Conservation (phyloP, 2,888 invertebrate genomes). For the Schizaphis graminum region DNA sequence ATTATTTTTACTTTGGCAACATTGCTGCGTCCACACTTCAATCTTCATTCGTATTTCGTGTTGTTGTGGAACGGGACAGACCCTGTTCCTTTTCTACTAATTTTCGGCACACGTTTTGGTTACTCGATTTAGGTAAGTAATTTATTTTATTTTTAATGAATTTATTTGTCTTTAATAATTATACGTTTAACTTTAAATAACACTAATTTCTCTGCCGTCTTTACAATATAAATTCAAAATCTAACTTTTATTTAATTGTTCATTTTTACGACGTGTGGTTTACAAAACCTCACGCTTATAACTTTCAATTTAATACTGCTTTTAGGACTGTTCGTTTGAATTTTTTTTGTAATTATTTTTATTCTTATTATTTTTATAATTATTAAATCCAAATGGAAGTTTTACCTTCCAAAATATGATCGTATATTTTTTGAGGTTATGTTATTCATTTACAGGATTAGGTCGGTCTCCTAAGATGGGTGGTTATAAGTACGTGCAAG, state of each 20-base stretch:
- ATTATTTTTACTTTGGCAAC: constrained; percentile 37
- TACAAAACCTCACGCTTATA: background rate
- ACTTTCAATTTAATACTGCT: background rate
- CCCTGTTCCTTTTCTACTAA: constrained; percentile 34
- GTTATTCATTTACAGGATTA: constrained; percentile 42
- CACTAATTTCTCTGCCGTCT: background rate
- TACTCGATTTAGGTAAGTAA: constrained; percentile 52
- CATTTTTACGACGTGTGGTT: background rate
- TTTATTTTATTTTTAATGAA: background rate
- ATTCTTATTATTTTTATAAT: background rate
- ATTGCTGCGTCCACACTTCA: constrained; percentile 46
- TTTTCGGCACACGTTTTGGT: constrained; percentile 19
- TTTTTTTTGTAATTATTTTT: background rate
- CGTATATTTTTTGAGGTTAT: constrained; percentile 59
- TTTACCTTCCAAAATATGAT: background rate
- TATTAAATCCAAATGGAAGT: background rate
- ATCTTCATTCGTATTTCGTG: constrained; percentile 28
- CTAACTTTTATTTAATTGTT: background rate
- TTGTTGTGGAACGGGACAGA: constrained; percentile 38
- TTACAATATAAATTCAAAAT: background rate
- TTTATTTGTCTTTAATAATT: background rate
- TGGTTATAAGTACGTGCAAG: constrained; percentile 99
- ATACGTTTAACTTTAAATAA: background rate
- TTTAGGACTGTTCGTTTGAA: background rate
- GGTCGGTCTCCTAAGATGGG: constrained; percentile 81